These are phyloP conservation scores for Acrobasis suavella DNA, from an alignment of 2,888 invertebrate genomes.

Conservation along the genomic window DNA sequence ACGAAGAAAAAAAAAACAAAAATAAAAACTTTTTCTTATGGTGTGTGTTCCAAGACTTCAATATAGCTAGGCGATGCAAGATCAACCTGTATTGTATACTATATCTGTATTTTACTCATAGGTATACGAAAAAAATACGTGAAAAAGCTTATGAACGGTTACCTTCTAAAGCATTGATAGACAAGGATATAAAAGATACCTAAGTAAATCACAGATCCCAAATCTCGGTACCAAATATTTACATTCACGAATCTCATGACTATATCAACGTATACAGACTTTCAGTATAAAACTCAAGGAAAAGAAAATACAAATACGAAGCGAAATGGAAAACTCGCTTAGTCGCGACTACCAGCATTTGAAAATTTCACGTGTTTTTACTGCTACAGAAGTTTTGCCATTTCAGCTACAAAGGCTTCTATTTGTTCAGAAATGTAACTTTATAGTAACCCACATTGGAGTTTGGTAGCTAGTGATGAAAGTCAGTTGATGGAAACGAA, in stretches of 20 bases:
- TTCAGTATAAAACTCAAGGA: slow-evolving; percentile 4
- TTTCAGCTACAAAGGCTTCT: slow-evolving; percentile 18
- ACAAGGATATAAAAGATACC: background rate
- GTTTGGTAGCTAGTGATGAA: background rate
- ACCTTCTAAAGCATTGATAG: background rate
- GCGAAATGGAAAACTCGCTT: slow-evolving; percentile 3
- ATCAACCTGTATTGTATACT: no score
- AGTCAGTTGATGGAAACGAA: no score
- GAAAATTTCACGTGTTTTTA: slow-evolving; percentile 11
- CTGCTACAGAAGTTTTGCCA: slow-evolving; percentile 4
- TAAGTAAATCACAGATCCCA: slow-evolving; percentile 1
- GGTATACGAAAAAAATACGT: no score
- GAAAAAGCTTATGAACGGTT: no score
- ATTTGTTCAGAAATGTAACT: slow-evolving; percentile 13
- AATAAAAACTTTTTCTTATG: no score
- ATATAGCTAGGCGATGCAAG: no score
- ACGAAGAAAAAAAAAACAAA: no score
- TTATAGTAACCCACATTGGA: background rate
- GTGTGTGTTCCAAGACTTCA: no score
- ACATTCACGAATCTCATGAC: slow-evolving; percentile 1
- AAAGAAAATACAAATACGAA: slow-evolving; percentile 12
- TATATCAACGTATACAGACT: slow-evolving; percentile 2
- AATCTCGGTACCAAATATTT: slow-evolving; percentile 2
- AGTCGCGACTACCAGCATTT: slow-evolving; percentile 2
- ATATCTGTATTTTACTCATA: no score